Evolutionary conservation across 2,113 vertebrate genomes (phyloP), one percentile per base, ranked within the genome.

Genomic region (Gymnarchus niloticus): DNA sequence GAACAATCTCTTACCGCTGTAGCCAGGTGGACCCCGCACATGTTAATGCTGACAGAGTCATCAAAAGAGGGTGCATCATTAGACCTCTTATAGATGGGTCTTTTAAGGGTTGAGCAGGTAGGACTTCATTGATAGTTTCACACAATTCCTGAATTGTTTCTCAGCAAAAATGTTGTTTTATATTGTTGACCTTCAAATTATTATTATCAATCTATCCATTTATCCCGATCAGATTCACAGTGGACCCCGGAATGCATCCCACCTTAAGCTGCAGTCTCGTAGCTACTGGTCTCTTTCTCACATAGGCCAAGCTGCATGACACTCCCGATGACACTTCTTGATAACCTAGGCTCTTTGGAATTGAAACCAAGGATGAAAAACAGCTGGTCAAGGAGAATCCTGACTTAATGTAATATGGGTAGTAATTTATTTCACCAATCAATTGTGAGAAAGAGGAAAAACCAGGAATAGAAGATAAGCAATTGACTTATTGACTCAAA

Each of bases 371-470:
- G 21, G 51, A 51, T 56, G 49, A 37, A 41, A 37, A 41, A 56
- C 28, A 28, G 80, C 41, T 82, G 49, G n/a, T 28, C 19, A 78
- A 48, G 44, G 44, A 78, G 76, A 78, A 48, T 46, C 44, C 19
- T 78, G 76, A 44, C 44, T 44, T 48, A 78, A 48, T 48, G 44
- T 21, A 25, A 78, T 78, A 48, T 9, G 19, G 56, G 85, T 59
- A 86, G 78, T 65, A 57, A 81, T 78, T 86, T 86, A 81, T 86
- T 86, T 81, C 78, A 46, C 85, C 56, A 81, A 86, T 86, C 85
- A 41, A 86, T 86, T 81, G n/a, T 10, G 56, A 56, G 84, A n/a
- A 17, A 78, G 84, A 23, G 44, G 10, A 56, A 78, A 19, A 65
- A 44, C 73, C 56, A 23, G 2, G 33, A 56, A n/a, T 10, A 54